phyloP scores from a whole-genome alignment of 2,888 invertebrate species.

The Standfussiana lucernea region DNA sequence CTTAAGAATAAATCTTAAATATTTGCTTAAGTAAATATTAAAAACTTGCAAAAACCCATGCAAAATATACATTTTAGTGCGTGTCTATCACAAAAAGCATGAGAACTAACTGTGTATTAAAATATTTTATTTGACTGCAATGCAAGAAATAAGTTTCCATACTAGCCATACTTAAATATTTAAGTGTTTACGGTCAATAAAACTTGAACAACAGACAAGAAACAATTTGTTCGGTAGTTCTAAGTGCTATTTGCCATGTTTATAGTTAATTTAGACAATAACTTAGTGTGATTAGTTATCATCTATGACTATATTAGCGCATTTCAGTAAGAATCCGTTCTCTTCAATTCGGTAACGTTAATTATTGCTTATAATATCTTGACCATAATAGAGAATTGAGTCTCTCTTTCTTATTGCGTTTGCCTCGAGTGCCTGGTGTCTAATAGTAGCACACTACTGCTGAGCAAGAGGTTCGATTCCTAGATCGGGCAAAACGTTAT shows the following conservation, averaged over 20 bases:
- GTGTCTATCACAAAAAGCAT: neutral
- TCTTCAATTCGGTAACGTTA: neutral
- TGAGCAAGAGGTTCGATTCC: neutral
- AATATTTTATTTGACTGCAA: neutral
- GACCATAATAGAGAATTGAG: neutral
- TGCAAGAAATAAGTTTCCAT: neutral
- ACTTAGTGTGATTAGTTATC: neutral
- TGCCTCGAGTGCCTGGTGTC: neutral
- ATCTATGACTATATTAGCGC: neutral
- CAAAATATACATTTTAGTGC: neutral
- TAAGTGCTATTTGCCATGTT: neutral
- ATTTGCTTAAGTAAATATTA: neutral
- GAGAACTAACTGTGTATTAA: neutral
- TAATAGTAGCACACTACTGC: neutral
- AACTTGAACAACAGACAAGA: conserved; percentile 5
- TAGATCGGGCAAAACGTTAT: neutral
- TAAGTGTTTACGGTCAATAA: conserved; percentile 6
- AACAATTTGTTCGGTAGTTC: neutral
- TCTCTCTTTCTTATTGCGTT: neutral
- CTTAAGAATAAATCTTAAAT: neutral
- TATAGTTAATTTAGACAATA: neutral
- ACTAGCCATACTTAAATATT: neutral
- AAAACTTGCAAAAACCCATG: neutral
- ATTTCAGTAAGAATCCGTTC: neutral
- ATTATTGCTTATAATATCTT: neutral